phyloP scores from a whole-genome alignment of 2,797 vertebrate genomes.

The Lateolabrax maculatus region DNA sequence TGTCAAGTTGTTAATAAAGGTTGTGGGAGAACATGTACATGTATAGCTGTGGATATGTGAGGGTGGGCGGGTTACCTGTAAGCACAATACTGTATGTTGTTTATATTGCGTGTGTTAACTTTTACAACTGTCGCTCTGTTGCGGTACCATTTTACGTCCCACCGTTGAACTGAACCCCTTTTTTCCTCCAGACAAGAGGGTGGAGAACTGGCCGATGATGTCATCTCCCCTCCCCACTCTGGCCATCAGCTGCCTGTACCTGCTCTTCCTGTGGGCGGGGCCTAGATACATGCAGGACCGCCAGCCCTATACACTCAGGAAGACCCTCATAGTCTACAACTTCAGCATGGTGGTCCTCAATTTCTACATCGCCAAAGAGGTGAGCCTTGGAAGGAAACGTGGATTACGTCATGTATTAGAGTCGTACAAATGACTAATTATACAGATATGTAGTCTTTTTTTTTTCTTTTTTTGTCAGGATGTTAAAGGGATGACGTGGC shows the following conservation, averaged over 20 bases:
- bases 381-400: constrained; percentile 49
- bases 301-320: constrained; percentile 94
- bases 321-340: constrained; percentile 96
- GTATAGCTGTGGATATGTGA: background rate
- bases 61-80: background rate
- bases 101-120: background rate
- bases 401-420: background rate
- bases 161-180: background rate
- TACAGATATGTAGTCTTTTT: background rate
- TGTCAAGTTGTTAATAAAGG: background rate
- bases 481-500: background rate
- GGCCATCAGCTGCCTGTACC: constrained; percentile 95
- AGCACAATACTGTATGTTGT: background rate
- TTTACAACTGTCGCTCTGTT: background rate
- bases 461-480: background rate
- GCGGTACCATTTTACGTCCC: background rate
- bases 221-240: constrained; percentile 93
- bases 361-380: constrained; percentile 99
- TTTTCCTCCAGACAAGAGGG: constrained; percentile 91
- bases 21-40: background rate
- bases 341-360: constrained; percentile 99
- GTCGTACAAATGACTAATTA: background rate
- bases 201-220: constrained; percentile 98
- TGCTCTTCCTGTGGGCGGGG: constrained; percentile 97
- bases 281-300: constrained; percentile 96